Conservation (phyloP, 1,140 invertebrate genomes). For the Plutomurus gul region DNA sequence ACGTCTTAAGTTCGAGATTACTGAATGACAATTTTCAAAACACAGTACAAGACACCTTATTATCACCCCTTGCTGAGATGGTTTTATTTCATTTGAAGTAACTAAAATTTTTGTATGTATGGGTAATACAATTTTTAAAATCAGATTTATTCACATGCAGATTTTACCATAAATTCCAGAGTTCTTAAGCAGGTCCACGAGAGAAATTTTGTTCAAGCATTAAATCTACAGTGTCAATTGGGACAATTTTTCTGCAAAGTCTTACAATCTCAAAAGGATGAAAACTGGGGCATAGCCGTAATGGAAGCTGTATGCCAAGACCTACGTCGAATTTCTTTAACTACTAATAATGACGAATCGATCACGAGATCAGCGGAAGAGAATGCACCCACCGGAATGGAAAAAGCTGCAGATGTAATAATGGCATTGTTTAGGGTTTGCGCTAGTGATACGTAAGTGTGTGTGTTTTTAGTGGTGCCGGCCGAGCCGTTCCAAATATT, state of each 20-base stretch:
- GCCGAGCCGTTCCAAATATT: neutral
- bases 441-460: constrained; percentile 82
- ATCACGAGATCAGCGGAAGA: constrained; percentile 54
- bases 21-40: constrained; percentile 71
- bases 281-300: constrained; percentile 92
- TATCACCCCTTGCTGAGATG: constrained; percentile 77
- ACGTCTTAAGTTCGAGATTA: constrained; percentile 71
- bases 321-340: constrained; percentile 78
- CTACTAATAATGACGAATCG: constrained; percentile 61
- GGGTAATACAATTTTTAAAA: too few relatives aligned
- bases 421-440: constrained; percentile 95
- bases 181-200: constrained; percentile 67
- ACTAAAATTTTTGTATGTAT: constrained; percentile 40
- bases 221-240: constrained; percentile 74
- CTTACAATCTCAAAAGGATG: constrained; percentile 86
- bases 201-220: constrained; percentile 75
- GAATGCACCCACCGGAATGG: constrained; percentile 58
- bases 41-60: constrained; percentile 71
- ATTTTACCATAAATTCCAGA: constrained; percentile 59
- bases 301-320: constrained; percentile 89
- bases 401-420: constrained; percentile 82
- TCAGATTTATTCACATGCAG: too few relatives aligned
- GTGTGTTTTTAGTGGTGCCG: neutral
- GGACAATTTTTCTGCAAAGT: constrained; percentile 81
- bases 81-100: constrained; percentile 78